Evolutionary conservation across 30 jellyfish, hydroid and myxozoan genomes (phyloP), one percentile per base, ranked within the genome.

Genomic region (Turritopsis rubra): DNA sequence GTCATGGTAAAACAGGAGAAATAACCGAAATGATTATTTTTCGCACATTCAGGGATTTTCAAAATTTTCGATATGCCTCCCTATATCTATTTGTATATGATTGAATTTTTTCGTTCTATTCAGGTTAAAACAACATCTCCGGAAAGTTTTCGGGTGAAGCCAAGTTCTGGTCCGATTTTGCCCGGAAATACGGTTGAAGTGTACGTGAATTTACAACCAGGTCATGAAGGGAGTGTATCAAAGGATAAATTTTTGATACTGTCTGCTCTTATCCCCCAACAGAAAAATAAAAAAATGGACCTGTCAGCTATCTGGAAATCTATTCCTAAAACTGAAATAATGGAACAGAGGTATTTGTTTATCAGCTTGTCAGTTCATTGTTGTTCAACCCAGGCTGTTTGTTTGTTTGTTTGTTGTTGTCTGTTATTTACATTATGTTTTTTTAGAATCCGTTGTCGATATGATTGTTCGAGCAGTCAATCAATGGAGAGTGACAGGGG

Each of bases 81-180:
- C 7, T 9, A 23, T 1, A 53, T 18, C 22, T n/a, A 21, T 22
- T 74, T 27, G 52, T 18, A 25, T 66, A 66, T 19, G 77, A 8
- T 0, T 9, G 77, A 75, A 22, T 31, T 9, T 74, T 28, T 75
- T 22, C 53, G 0, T 77, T 41, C 23, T 72, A 25, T 66, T 13
- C 31, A 93, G 99, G 95, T 93, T 41, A 93, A 93, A 85, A 94
- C 99, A 53, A 94, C 99, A 26, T 88, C 99, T 8, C 99, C 99
- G 19, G 99, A 94, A 75, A 94, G 88, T 73, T 94, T 83, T 89
- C 88, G 99, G 60, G 99, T 94, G 20, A 88, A 96, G 1, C 99
- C 99, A 30, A 94, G 99, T 79, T 94, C 97, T 27, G 99, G 99
- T 71, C 96, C 95, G 22, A 86, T 94, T 21, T 72, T 95, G 18